phyloP scores from a whole-genome alignment of 1,140 invertebrate genomes.

The Caerostris extrusa region DNA sequence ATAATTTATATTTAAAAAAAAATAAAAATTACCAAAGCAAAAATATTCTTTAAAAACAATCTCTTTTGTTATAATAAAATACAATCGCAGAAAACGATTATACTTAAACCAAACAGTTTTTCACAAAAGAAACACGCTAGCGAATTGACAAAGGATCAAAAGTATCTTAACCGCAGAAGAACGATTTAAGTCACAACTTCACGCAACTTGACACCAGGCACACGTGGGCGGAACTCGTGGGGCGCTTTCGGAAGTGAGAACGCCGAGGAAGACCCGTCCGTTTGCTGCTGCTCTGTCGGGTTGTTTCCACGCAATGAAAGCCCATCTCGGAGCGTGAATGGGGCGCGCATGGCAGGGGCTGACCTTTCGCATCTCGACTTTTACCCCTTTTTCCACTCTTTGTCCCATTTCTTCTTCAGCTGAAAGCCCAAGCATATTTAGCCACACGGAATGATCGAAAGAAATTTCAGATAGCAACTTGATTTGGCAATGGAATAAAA shows the following conservation, averaged over 20 bases:
- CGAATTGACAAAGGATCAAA: too few species aligned
- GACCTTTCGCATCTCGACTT: constrained; percentile 12
- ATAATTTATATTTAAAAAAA: too few species aligned
- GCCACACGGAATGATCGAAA: neutral
- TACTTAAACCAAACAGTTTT: too few species aligned
- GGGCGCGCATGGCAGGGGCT: constrained; percentile 21
- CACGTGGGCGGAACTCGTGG: constrained; percentile 1
- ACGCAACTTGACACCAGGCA: neutral
- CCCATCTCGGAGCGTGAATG: neutral
- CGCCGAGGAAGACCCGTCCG: neutral
- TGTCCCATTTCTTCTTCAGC: neutral
- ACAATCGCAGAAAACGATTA: too few species aligned
- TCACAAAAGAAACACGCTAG: too few species aligned
- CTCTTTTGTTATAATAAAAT: too few species aligned
- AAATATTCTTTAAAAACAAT: too few species aligned
- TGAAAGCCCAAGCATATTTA: neutral
- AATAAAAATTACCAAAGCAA: too few species aligned
- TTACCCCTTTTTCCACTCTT: neutral
- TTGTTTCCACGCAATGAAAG: constrained; percentile 25
- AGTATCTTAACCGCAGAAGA: too few species aligned
- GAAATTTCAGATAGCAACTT: neutral
- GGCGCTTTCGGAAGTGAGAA: neutral
- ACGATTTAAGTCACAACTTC: too few species aligned
- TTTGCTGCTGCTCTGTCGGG: neutral
- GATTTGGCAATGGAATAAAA: too few species aligned